phyloP scores from a whole-genome alignment of 2,113 vertebrate genomes.

The Oryctolagus cuniculus region mOryCun1.1 NC_091443.1:64454001-64454500 shows the following conservation, averaged over 20 bases:
- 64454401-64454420: not conserved
- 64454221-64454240: not conserved
- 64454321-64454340: not conserved
- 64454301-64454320: not conserved
- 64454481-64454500: not conserved
- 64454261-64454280: not conserved
- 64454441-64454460: not conserved
- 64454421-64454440: not conserved
- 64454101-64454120: constrained; percentile 28
- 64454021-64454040: too few relatives aligned
- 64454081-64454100: not conserved
- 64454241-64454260: not conserved
- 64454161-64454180: not conserved
- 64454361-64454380: not conserved
- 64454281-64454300: not conserved
- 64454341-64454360: not conserved
- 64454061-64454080: not conserved
- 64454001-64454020: too few relatives aligned
- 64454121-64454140: not conserved
- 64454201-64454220: not conserved
- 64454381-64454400: not conserved
- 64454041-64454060: not conserved
- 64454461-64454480: not conserved
- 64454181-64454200: not conserved
- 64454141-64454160: not conserved